phyloP scores from a whole-genome alignment of 2,888 invertebrate genomes.

The Sminthurides aquaticus region DNA sequence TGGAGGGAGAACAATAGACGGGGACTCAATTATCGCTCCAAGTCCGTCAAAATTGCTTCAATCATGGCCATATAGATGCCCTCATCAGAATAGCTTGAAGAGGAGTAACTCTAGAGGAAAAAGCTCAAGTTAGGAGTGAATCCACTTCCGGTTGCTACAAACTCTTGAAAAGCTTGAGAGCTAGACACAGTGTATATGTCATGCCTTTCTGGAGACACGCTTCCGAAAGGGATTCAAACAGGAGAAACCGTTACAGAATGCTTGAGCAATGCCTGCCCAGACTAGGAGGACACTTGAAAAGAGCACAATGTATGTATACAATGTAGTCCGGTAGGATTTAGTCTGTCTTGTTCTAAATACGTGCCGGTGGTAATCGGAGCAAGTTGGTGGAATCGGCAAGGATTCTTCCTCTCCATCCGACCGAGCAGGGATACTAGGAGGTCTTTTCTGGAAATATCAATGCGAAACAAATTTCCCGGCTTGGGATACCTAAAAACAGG shows the following conservation, averaged over 20 bases:
- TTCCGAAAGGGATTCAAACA: neutral
- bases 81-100: too few species aligned
- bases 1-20: conserved; percentile 21
- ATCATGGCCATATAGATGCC: neutral
- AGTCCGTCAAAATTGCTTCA: neutral
- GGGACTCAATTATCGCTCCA: neutral
- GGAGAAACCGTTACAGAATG: neutral
- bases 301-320: neutral
- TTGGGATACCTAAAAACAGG: too few species aligned
- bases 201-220: too few species aligned
- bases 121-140: neutral
- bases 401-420: too few species aligned
- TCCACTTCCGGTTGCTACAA: neutral
- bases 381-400: too few species aligned
- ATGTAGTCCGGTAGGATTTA: too few species aligned
- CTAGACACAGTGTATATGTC: neutral
- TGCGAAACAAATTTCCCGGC: too few species aligned
- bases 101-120: too few species aligned
- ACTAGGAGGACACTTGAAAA: neutral
- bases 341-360: too few species aligned
- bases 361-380: too few species aligned
- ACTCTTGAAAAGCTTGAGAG: neutral
- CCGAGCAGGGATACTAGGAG: too few species aligned
- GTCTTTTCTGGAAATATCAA: too few species aligned
- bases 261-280: neutral